Percentiles rank a stretch among this genome's conserved stretches.
Conservation (phyloP, 2,113 vertebrate species). For the Centrocercus urophasianus region DNA sequence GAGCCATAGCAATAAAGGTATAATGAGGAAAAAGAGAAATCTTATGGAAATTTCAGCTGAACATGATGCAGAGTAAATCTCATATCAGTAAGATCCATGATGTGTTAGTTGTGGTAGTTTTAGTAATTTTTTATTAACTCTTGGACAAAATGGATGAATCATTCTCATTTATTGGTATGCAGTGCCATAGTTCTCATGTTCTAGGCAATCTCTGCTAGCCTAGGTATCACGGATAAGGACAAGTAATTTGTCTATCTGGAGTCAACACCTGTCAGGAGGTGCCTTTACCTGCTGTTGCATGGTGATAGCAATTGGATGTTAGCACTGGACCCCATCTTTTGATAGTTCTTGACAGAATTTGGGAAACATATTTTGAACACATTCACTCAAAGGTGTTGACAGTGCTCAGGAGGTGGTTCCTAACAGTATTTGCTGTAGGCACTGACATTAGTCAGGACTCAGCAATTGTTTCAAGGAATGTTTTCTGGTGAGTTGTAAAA, state of each 20-base stretch:
- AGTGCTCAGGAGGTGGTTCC: neutral
- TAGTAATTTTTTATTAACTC: neutral
- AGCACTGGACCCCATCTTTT: neutral
- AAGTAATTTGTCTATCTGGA: neutral
- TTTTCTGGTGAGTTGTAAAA: constrained; percentile 9
- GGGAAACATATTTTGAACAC: neutral
- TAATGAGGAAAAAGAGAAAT: neutral
- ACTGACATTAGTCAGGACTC: neutral
- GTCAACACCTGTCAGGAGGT: neutral
- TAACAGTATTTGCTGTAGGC: neutral
- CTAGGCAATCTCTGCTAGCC: neutral
- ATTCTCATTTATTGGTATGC: neutral
- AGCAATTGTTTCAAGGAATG: neutral
- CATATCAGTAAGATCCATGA: neutral
- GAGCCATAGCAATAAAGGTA: neutral
- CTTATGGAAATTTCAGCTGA: neutral
- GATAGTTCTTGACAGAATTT: neutral
- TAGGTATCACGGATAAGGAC: neutral
- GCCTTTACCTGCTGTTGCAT: neutral
- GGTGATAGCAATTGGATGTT: neutral
- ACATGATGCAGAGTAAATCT: neutral
- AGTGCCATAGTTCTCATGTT: neutral
- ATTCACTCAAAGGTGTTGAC: neutral
- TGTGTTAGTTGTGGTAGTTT: neutral
- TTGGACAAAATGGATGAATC: neutral